Evolutionary conservation across 2,113 vertebrate genomes (phyloP), one percentile per base, ranked within the genome.

Genomic region (Neolamprologus caudopunctatus): DNA sequence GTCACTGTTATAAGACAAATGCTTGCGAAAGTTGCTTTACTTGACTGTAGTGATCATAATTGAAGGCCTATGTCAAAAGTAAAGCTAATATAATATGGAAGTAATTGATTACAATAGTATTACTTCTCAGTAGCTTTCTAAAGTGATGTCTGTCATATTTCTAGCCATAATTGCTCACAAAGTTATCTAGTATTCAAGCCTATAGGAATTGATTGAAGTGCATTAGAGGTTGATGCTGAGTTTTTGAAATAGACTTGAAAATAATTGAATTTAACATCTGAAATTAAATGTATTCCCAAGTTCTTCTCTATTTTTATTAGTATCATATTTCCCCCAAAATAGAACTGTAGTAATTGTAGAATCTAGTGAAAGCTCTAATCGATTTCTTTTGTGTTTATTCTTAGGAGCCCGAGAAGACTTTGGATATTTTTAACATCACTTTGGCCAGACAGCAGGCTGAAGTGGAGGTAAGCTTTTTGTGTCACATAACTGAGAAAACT

Each of bases 341-440:
- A 31, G 45, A 81, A 66, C 40, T 90, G 73, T 53, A 73, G 37
- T 83, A 81, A 88, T 81, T 75, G 11, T 80, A 80, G 71, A 82
- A 21, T 40, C 88, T 26, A n/a, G 80, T 53, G 21, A 88, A 88
- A 86, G 54, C 35, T 82, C 31, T 37, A 54, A 88, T 90, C 24
- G 16, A 58, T 88, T 80, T 88, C 2, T 80, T n/a, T 40, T 80
- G 26, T 89, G 14, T 92, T 28, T 87, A 40, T 94, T 96, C 87
- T 54, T 87, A 99, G 98, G 96, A 97, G 51, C 94, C 96, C 0
- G 98, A 99, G 95, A 98, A 96, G 92, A 33, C 92, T 1, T 91
- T 99, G 96, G 99, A 99, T 96, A 96, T 99, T 93, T 99, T 99
- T 96, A 99, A 98, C 94, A 99, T 99, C 96, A 99, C 98, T 5